A percentile compares a stretch with the other conserved stretches of the same genome.
Conservation (phyloP, 1,140 invertebrate species). For the Thaumetopoea pityocampa region DNA sequence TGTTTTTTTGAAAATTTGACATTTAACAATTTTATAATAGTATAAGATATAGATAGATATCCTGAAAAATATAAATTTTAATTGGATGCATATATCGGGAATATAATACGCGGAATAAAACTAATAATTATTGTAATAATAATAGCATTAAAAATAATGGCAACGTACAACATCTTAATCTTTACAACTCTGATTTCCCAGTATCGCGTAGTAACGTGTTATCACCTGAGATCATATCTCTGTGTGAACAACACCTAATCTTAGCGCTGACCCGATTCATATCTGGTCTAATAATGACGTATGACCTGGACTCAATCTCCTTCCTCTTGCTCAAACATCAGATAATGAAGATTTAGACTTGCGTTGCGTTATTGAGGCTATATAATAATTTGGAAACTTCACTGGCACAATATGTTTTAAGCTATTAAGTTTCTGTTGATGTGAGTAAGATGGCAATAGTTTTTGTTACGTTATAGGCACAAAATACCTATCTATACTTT, state of each 20-base stretch:
- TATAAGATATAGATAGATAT: too few relatives aligned
- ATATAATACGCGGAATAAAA: background rate
- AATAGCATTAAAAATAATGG: conserved; percentile 7
- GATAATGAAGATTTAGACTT: conserved; percentile 57
- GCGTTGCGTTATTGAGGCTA: conserved; percentile 31
- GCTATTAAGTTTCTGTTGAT: too few relatives aligned
- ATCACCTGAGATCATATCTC: conserved; percentile 44
- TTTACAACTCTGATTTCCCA: conserved; percentile 57
- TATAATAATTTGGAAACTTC: conserved; percentile 10
- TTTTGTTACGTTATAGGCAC: background rate
- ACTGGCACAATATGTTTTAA: too few relatives aligned
- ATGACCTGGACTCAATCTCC: conserved; percentile 53
- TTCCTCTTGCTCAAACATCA: conserved; percentile 49
- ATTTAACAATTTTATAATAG: too few relatives aligned
- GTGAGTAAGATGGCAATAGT: background rate
- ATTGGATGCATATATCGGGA: too few relatives aligned
- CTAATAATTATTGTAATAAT: background rate
- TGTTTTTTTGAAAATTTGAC: too few relatives aligned
- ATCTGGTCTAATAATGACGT: conserved; percentile 65
- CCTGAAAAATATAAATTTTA: too few relatives aligned
- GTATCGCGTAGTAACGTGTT: conserved; percentile 48
- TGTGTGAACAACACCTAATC: conserved; percentile 54
- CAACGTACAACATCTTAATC: conserved; percentile 29
- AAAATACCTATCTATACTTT: background rate
- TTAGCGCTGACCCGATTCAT: conserved; percentile 51